phyloP scores from a whole-genome alignment of 2,113 vertebrate species.

The Leptobrachium ailaonicum region DNA sequence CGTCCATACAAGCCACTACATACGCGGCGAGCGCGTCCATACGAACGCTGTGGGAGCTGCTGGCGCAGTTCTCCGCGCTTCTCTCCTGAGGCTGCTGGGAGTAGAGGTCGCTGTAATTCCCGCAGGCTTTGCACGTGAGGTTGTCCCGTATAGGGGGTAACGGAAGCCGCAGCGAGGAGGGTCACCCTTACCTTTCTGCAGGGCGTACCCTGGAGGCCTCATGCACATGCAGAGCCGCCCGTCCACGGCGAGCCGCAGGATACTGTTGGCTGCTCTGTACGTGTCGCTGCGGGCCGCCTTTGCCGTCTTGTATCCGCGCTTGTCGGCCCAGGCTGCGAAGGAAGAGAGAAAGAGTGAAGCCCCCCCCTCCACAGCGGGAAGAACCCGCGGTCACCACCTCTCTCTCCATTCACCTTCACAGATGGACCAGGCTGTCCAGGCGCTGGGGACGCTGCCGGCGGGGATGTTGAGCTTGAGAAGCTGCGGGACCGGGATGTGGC shows the following conservation, averaged over 20 bases:
- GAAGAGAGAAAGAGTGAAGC: neutral
- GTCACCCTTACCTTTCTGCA: conserved; percentile 72
- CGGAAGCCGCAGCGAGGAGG: neutral
- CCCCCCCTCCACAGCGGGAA: neutral
- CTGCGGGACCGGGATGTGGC: conserved; percentile 70
- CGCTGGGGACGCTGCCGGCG: conserved; percentile 44
- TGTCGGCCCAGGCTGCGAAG: conserved; percentile 82
- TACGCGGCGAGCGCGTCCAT: too few species aligned
- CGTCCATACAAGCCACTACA: too few species aligned
- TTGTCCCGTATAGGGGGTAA: too few species aligned
- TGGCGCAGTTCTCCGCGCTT: too few species aligned
- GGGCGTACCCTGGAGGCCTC: conserved; percentile 76
- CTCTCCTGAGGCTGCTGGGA: too few species aligned
- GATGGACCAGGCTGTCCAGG: conserved; percentile 87
- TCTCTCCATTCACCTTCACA: conserved; percentile 76
- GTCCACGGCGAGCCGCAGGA: conserved; percentile 80
- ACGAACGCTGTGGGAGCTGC: too few species aligned
- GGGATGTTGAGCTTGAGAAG: conserved; percentile 81
- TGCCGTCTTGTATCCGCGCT: conserved; percentile 85
- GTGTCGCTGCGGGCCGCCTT: conserved; percentile 84
- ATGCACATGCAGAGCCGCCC: conserved; percentile 84
- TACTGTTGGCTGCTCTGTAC: conserved; percentile 86
- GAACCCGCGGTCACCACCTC: too few species aligned
- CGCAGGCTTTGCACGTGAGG: too few species aligned
- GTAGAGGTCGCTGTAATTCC: too few species aligned